These are phyloP conservation scores for Lanistes nyassanus DNA, from an alignment of 1,140 invertebrate genomes.

Conservation along the genomic window DNA sequence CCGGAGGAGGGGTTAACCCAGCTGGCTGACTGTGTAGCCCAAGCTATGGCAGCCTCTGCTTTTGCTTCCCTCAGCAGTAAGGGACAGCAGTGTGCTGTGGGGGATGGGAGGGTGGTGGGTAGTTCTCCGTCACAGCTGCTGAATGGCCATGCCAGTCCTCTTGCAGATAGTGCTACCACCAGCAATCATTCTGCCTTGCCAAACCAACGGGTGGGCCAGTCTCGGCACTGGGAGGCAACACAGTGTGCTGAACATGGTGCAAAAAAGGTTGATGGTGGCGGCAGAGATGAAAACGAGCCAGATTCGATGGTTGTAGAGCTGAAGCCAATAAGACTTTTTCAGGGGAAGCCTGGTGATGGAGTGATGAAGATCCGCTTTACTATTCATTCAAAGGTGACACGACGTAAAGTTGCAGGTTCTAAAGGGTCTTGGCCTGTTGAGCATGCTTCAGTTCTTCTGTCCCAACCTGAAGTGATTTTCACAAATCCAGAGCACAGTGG, in stretches of 20 bases:
- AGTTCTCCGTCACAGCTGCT: neutral
- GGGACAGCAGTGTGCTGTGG: slow-evolving; percentile 19
- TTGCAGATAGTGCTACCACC: neutral
- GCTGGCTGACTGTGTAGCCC: slow-evolving; percentile 29
- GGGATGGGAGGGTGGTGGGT: neutral
- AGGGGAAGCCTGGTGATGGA: slow-evolving; percentile 21
- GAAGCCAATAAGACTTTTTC: slow-evolving; percentile 24
- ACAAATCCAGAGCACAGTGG: neutral
- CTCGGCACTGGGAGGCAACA: neutral
- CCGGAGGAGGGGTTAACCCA: slow-evolving; percentile 16
- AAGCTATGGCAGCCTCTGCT: slow-evolving; percentile 25
- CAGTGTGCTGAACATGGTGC: neutral
- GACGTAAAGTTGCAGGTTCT: slow-evolving; percentile 4
- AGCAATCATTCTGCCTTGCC: neutral
- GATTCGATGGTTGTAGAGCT: slow-evolving; percentile 25
- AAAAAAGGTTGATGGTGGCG: neutral
- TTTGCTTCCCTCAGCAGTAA: slow-evolving; percentile 24
- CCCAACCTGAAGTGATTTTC: slow-evolving; percentile 15
- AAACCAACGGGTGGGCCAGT: too few species aligned
- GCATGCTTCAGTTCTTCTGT: slow-evolving; percentile 18
- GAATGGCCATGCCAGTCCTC: neutral
- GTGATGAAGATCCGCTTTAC: slow-evolving; percentile 35
- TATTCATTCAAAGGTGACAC: slow-evolving; percentile 32
- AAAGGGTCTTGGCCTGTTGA: slow-evolving; percentile 16
- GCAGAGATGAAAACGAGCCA: neutral